These are phyloP conservation scores for Patella vulgata DNA, from an alignment of 1,140 invertebrate species.

Conservation along the genomic window DNA sequence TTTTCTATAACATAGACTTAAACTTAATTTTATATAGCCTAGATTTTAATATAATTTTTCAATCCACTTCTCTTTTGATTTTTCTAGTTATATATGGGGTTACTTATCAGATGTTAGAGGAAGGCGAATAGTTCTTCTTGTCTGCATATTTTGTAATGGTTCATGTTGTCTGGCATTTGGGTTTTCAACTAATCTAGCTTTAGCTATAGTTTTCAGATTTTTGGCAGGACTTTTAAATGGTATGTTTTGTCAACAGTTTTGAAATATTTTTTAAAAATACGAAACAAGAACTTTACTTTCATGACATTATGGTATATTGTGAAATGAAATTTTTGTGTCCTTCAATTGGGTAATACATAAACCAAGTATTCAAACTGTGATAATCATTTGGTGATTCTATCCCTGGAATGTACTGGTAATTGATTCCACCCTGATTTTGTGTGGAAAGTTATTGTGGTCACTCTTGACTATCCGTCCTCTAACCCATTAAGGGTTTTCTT, in stretches of 20 bases:
- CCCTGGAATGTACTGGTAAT: too few relatives aligned
- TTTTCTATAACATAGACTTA: too few relatives aligned
- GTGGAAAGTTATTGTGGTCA: too few relatives aligned
- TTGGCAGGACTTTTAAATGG: slow-evolving; percentile 55
- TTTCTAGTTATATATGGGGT: slow-evolving; percentile 62
- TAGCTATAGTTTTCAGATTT: slow-evolving; percentile 54
- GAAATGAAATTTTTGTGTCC: background rate
- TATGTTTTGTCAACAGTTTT: slow-evolving; percentile 22
- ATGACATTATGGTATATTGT: slow-evolving; percentile 5
- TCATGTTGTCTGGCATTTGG: slow-evolving; percentile 55
- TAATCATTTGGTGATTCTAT: too few relatives aligned
- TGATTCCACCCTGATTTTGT: too few relatives aligned
- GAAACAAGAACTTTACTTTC: too few relatives aligned
- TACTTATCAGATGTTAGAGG: slow-evolving; percentile 60
- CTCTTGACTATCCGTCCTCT: too few relatives aligned
- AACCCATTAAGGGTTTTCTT: too few relatives aligned
- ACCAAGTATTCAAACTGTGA: background rate
- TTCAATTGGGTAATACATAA: background rate
- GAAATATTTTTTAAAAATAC: slow-evolving; percentile 4
- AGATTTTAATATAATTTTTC: too few relatives aligned
- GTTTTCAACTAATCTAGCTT: slow-evolving; percentile 44
- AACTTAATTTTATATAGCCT: too few relatives aligned
- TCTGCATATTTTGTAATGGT: slow-evolving; percentile 48
- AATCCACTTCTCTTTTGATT: slow-evolving; percentile 7
- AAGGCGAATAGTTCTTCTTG: slow-evolving; percentile 46